These are phyloP conservation scores for Apogon hyalosoma DNA, from an alignment of 2,797 vertebrate genomes.

Conservation along the genomic window DNA sequence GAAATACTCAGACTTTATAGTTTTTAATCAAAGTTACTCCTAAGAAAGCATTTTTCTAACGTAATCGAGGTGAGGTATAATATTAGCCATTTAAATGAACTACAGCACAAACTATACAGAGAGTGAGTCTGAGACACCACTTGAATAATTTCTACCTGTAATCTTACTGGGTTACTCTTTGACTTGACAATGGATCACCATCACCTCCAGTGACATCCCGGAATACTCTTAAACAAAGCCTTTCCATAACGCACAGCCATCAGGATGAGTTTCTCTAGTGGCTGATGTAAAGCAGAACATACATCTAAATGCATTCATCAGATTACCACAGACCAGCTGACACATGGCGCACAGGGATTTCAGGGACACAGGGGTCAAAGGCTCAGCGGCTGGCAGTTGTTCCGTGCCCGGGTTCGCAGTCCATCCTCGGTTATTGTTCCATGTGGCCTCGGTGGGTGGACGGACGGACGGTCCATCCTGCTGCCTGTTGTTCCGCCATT, in stretches of 20 bases:
- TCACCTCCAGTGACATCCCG: neutral
- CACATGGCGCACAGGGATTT: slow-evolving; percentile 15
- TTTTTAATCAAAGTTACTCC: no score
- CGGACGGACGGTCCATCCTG: slow-evolving; percentile 68
- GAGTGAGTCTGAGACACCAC: no score
- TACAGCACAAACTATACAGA: no score
- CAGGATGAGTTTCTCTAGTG: neutral
- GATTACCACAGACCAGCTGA: slow-evolving; percentile 26
- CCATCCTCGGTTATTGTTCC: slow-evolving; percentile 66
- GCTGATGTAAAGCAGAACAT: neutral
- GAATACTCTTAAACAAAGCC: slow-evolving; percentile 1
- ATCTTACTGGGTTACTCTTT: neutral
- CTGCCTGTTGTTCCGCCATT: slow-evolving; percentile 79
- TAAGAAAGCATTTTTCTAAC: no score
- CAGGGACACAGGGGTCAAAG: slow-evolving; percentile 24
- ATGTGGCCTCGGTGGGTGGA: slow-evolving; percentile 75
- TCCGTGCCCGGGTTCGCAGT: slow-evolving; percentile 11
- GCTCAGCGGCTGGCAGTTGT: neutral
- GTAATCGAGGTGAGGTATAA: no score
- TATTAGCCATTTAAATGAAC: no score
- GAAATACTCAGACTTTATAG: no score
- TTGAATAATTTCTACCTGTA: neutral
- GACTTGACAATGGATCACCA: neutral
- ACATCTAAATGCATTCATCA: slow-evolving; percentile 12
- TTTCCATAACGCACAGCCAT: neutral